Percentiles rank a stretch among this genome's conserved stretches.
Conservation (phyloP, 2,113 vertebrate species). For the Dasyprocta punctata region DNA sequence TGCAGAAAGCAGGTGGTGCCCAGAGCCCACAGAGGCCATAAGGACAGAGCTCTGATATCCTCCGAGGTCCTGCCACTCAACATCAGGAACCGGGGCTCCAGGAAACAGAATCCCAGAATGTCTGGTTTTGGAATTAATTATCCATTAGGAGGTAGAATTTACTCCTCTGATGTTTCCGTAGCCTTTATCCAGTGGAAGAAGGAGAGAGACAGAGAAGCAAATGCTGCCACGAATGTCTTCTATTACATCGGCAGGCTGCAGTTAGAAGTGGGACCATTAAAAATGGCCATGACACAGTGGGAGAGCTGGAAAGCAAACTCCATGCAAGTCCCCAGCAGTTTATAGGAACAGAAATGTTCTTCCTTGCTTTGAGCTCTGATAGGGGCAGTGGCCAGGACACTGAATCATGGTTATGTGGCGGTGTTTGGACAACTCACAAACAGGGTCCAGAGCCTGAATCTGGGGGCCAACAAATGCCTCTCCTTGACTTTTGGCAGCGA, state of each 20-base stretch:
- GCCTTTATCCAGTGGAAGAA: neutral
- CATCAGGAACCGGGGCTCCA: neutral
- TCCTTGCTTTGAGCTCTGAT: neutral
- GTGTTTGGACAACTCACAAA: neutral
- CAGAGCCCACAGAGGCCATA: neutral
- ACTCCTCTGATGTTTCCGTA: neutral
- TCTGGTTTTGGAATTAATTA: constrained; percentile 38
- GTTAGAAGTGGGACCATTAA: neutral
- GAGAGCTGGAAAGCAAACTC: neutral
- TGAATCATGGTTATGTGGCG: neutral
- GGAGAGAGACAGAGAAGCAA: neutral
- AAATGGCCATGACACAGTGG: neutral
- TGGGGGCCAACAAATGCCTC: neutral
- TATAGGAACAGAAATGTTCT: neutral
- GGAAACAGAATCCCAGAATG: constrained; percentile 11
- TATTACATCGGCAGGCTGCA: accelerated
- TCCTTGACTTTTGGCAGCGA: neutral
- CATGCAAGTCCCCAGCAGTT: neutral
- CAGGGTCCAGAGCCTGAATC: neutral
- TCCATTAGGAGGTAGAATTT: constrained; percentile 10
- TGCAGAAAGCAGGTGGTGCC: neutral
- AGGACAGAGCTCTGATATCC: neutral
- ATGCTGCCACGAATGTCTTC: neutral
- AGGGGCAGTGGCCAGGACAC: neutral
- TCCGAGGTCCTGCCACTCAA: neutral